Conservation (phyloP, 2,113 vertebrate species). For the Maccullochella peelii region DNA sequence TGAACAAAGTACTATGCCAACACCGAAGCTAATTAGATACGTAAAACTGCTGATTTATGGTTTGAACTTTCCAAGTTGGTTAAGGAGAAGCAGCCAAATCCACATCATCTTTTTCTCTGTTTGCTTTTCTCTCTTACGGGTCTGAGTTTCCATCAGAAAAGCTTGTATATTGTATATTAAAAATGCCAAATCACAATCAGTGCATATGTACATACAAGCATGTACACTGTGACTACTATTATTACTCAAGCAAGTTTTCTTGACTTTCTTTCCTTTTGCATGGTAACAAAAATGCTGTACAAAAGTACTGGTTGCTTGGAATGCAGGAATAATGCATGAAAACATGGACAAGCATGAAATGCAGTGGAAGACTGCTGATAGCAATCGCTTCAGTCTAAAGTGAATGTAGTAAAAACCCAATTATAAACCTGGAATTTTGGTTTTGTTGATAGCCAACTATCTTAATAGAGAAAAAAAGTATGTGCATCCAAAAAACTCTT, state of each 20-base stretch:
- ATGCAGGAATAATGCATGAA: background rate
- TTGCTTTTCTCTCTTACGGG: background rate
- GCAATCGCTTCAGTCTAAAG: background rate
- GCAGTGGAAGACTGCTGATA: background rate
- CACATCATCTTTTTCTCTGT: background rate
- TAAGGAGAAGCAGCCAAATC: background rate
- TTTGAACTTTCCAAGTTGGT: background rate
- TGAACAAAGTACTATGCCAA: background rate
- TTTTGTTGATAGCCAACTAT: too few species aligned
- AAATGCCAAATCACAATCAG: background rate
- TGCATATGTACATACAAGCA: background rate
- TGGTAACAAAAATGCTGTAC: background rate
- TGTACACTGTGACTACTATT: background rate
- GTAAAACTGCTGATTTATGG: background rate
- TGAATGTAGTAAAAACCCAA: background rate
- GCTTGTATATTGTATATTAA: background rate
- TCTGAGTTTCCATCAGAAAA: background rate
- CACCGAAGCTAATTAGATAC: background rate
- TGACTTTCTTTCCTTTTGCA: background rate
- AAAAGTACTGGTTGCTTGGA: background rate
- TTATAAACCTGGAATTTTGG: background rate
- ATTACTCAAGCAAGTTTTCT: background rate
- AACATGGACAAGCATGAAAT: background rate
- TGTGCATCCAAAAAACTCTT: too few species aligned
- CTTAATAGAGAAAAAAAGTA: too few species aligned